Percentiles rank a stretch among this genome's conserved stretches.
phyloP scores from a whole-genome alignment of 2,113 vertebrate species.

The Colistium nudipinnis region DNA sequence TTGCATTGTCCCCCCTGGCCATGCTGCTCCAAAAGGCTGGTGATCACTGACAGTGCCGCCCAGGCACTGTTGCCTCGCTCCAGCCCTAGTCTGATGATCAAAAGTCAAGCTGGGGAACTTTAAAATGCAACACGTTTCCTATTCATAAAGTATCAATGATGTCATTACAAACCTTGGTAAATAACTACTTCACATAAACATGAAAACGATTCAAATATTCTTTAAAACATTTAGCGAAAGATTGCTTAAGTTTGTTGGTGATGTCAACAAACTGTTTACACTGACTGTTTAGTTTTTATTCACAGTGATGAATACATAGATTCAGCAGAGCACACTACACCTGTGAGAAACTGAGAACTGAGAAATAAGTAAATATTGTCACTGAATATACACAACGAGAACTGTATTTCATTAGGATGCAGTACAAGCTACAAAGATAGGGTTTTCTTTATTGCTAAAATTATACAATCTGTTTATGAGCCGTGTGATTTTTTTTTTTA shows the following conservation, averaged over 20 bases:
- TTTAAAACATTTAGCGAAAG: background rate
- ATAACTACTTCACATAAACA: too few relatives aligned
- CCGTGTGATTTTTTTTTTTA: too few relatives aligned
- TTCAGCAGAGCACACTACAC: conserved; percentile 9
- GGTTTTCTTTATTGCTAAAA: background rate
- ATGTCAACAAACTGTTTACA: background rate
- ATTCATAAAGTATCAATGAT: background rate
- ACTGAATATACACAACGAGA: conserved; percentile 11
- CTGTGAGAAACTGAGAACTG: conserved; percentile 48
- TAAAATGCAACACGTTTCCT: background rate
- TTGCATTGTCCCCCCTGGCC: conserved; percentile 93
- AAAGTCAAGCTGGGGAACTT: background rate
- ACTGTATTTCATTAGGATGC: conserved; percentile 6
- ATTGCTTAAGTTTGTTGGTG: background rate
- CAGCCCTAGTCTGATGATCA: conserved; percentile 84
- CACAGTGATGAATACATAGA: conserved; percentile 22
- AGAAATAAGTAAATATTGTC: background rate
- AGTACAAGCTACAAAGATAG: background rate
- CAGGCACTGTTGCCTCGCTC: conserved; percentile 86
- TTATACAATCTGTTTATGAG: conserved; percentile 2
- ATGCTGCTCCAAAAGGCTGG: conserved; percentile 83
- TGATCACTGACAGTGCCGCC: conserved; percentile 86
- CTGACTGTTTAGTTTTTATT: background rate
- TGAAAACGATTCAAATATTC: too few relatives aligned
- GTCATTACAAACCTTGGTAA: background rate